A percentile compares a stretch with the other conserved stretches of the same genome.
phyloP scores from a whole-genome alignment of 2,888 invertebrate species.

The Phyllotreta striolata region DNA sequence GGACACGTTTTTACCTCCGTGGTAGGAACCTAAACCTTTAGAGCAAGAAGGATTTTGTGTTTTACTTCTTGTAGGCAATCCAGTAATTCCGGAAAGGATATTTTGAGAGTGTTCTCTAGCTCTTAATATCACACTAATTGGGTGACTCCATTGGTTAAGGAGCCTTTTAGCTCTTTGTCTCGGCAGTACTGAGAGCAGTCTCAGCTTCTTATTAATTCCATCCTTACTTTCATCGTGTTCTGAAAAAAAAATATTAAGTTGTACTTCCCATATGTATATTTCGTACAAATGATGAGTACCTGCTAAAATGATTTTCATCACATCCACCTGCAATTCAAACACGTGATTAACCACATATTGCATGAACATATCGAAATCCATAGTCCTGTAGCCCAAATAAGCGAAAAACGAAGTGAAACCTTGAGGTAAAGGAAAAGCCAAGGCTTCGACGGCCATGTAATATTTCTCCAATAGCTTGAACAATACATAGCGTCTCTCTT shows the following conservation, averaged over 20 bases:
- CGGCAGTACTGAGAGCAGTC: slow-evolving; percentile 76
- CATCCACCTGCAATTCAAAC: slow-evolving; percentile 86
- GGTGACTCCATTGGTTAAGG: slow-evolving; percentile 80
- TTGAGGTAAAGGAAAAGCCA: slow-evolving; percentile 84
- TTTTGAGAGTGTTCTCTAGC: slow-evolving; percentile 84
- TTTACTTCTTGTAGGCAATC: slow-evolving; percentile 55
- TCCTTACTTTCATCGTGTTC: slow-evolving; percentile 64
- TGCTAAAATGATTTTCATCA: slow-evolving; percentile 83
- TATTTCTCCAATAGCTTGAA: slow-evolving; percentile 85
- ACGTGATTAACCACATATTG: slow-evolving; percentile 86
- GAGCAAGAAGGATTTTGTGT: slow-evolving; percentile 47
- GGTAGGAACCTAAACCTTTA: slow-evolving; percentile 71
- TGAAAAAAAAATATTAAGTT: slow-evolving; percentile 43
- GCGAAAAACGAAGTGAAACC: slow-evolving; percentile 91
- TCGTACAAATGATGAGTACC: slow-evolving; percentile 61
- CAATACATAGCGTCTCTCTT: slow-evolving; percentile 73
- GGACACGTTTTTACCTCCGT: slow-evolving; percentile 75
- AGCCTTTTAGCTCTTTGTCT: slow-evolving; percentile 80
- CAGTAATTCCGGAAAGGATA: slow-evolving; percentile 76
- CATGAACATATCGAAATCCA: slow-evolving; percentile 80
- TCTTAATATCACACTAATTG: slow-evolving; percentile 77
- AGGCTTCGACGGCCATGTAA: slow-evolving; percentile 78
- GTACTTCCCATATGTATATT: neutral
- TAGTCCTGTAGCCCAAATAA: slow-evolving; percentile 81
- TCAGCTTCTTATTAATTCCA: slow-evolving; percentile 75